Conservation (phyloP, 2,113 vertebrate genomes). For the Helogale parvula region DNA sequence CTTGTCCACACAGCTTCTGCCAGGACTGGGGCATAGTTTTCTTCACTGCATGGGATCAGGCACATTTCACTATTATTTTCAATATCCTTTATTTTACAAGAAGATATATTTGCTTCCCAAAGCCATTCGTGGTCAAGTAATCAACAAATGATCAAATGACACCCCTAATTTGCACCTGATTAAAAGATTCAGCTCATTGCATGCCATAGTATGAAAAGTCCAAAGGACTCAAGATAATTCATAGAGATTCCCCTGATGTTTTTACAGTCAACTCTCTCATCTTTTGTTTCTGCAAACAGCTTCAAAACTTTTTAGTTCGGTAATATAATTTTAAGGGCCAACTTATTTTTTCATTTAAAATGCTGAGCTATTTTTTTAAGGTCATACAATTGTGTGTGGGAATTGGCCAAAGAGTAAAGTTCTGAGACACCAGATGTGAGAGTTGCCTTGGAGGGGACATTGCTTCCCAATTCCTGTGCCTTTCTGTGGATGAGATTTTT, state of each 20-base stretch:
- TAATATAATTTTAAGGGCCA: neutral
- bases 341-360: neutral
- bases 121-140: slow-evolving; percentile 1
- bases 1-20: neutral
- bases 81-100: neutral
- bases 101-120: neutral
- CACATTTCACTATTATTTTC: slow-evolving; percentile 16
- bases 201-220: neutral
- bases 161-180: neutral
- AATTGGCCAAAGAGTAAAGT: neutral
- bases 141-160: neutral
- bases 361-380: neutral
- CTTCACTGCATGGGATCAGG: neutral
- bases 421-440: neutral
- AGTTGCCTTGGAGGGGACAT: neutral
- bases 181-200: neutral
- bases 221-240: neutral
- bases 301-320: neutral
- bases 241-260: neutral
- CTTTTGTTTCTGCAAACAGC: neutral
- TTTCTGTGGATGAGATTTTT: neutral
- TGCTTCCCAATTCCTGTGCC: neutral
- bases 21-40: neutral
- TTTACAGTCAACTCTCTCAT: neutral
- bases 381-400: neutral